phyloP scores from a whole-genome alignment of 2,113 vertebrate species.

The Brachionichthys hirsutus region DNA sequence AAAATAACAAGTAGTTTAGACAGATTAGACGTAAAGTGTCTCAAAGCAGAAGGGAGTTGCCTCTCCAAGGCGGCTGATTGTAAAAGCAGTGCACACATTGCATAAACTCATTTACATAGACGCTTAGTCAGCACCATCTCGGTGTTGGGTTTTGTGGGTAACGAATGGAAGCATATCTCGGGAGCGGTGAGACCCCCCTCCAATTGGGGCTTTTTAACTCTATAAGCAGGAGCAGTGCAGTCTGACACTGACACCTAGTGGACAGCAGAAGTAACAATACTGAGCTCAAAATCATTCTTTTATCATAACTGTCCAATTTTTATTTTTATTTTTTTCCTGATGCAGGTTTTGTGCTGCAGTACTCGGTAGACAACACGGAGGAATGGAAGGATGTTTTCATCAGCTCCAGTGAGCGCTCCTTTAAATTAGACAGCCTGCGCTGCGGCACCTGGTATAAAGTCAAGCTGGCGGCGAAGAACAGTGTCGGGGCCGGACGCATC shows the following conservation, averaged over 20 bases:
- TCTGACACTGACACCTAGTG: slow-evolving; percentile 61
- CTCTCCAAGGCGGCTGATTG: slow-evolving; percentile 59
- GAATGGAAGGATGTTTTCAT: slow-evolving; percentile 98
- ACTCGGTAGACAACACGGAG: slow-evolving; percentile 97
- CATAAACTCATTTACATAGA: slow-evolving; percentile 71
- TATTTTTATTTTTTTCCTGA: slow-evolving; percentile 2
- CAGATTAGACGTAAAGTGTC: slow-evolving; percentile 40
- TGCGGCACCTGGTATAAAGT: slow-evolving; percentile 99
- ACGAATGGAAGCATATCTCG: slow-evolving; percentile 59
- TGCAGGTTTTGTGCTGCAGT: slow-evolving; percentile 95
- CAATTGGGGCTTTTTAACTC: slow-evolving; percentile 10
- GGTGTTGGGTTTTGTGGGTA: slow-evolving; percentile 64
- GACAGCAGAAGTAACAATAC: background rate
- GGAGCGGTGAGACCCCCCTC: slow-evolving; percentile 35
- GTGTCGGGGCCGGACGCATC: slow-evolving; percentile 95
- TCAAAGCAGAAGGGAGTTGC: slow-evolving; percentile 40
- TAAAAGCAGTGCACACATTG: slow-evolving; percentile 70
- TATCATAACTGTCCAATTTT: background rate
- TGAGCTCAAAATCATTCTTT: background rate
- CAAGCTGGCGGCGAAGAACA: slow-evolving; percentile 97
- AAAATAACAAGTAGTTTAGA: too few species aligned
- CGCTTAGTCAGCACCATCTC: slow-evolving; percentile 74
- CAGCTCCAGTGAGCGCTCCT: slow-evolving; percentile 91
- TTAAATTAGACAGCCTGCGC: slow-evolving; percentile 93
- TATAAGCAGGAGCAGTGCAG: background rate